phyloP scores from a whole-genome alignment of 1,140 invertebrate genomes.

The Cydia pomonella region DNA sequence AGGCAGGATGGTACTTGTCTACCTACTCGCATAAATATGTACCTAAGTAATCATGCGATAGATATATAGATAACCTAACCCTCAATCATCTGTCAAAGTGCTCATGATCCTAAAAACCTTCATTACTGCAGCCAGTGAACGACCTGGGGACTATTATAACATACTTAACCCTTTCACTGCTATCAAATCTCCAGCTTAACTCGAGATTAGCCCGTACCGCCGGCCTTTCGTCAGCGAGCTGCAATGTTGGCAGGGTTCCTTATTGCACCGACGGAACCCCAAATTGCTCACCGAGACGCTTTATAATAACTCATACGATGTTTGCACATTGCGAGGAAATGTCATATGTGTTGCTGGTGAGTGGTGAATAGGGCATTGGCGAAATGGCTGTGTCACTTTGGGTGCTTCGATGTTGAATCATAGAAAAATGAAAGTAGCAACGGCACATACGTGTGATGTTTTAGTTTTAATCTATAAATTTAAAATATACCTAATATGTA shows the following conservation, averaged over 20 bases:
- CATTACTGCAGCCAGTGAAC: background rate
- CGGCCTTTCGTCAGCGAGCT: slow-evolving; percentile 45
- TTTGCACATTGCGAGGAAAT: slow-evolving; percentile 58
- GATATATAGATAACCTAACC: too few relatives aligned
- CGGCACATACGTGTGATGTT: too few relatives aligned
- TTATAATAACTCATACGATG: slow-evolving; percentile 67
- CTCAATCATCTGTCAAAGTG: too few relatives aligned
- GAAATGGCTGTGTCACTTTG: slow-evolving; percentile 20
- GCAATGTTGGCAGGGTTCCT: slow-evolving; percentile 67
- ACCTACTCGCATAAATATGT: too few relatives aligned
- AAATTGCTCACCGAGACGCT: slow-evolving; percentile 70
- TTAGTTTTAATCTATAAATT: too few relatives aligned
- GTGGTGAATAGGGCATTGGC: slow-evolving; percentile 2
- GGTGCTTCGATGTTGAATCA: too few relatives aligned
- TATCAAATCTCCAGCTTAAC: slow-evolving; percentile 36
- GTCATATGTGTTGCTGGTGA: slow-evolving; percentile 48
- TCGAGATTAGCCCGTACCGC: slow-evolving; percentile 38
- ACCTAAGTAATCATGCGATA: too few relatives aligned
- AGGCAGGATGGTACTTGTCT: too few relatives aligned
- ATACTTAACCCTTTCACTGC: slow-evolving; percentile 8
- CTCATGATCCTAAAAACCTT: background rate
- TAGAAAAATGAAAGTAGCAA: too few relatives aligned
- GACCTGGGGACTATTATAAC: background rate
- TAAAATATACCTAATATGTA: too few relatives aligned
- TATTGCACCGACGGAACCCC: slow-evolving; percentile 63